Evolutionary conservation across 2,797 vertebrate species (phyloP).

Genomic region (Leucoraja ocellata): DNA sequence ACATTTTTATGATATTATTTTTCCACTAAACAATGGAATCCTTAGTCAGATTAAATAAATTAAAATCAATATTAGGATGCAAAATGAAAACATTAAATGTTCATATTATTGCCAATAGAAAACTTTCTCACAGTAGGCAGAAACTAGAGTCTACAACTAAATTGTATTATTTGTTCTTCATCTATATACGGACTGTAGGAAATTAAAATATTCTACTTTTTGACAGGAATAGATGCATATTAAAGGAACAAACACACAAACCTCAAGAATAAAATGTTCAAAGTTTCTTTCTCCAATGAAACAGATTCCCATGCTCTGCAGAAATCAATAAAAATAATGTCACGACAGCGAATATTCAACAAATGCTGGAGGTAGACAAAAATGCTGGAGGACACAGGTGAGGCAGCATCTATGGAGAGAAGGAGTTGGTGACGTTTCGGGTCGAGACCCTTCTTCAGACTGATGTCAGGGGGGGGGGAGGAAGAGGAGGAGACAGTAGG

Average conservation of each 20-base stretch:
- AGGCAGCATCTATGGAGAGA: too few species aligned
- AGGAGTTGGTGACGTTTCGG: too few species aligned
- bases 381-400: too few species aligned
- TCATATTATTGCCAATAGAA: background rate
- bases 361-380: too few species aligned
- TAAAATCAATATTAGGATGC: background rate
- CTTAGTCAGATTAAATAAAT: background rate
- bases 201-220: background rate
- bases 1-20: background rate
- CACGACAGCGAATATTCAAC: background rate
- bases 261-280: conserved; percentile 86
- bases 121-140: background rate
- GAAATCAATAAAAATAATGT: conserved; percentile 40
- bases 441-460: too few species aligned
- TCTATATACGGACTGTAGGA: background rate
- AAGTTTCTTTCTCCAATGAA: conserved; percentile 89
- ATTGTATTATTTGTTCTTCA: background rate
- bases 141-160: background rate
- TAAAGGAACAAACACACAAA: conserved; percentile 47
- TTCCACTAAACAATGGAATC: background rate
- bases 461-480: too few species aligned
- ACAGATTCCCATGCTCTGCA: conserved; percentile 94
- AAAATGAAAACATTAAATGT: background rate
- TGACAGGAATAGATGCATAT: background rate
- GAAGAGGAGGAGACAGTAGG: too few species aligned